Percentiles rank a stretch among this genome's conserved stretches.
These are phyloP conservation scores for Heliornis fulica DNA, from an alignment of 2,113 vertebrate genomes.

Conservation along the genomic window DNA sequence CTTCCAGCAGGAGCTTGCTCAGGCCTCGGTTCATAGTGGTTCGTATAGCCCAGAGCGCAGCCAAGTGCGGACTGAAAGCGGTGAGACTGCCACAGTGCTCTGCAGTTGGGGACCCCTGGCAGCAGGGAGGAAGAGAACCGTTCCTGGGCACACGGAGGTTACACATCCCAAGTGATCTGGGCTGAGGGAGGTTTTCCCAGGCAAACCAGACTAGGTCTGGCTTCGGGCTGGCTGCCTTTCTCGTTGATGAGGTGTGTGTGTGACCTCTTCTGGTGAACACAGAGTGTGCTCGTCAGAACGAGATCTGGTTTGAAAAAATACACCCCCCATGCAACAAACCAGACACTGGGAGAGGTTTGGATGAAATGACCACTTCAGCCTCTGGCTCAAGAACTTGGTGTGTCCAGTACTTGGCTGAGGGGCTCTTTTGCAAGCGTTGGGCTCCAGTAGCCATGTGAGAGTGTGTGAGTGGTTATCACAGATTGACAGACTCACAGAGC, in stretches of 20 bases:
- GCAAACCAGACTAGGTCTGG: too few relatives aligned
- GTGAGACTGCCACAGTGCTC: accelerated
- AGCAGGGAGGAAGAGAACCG: not conserved
- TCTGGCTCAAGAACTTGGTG: not conserved
- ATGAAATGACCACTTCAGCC: not conserved
- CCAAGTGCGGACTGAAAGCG: not conserved
- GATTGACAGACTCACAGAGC: too few relatives aligned
- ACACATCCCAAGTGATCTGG: accelerated
- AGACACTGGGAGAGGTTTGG: not conserved
- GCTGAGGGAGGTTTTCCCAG: not conserved
- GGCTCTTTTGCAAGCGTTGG: not conserved
- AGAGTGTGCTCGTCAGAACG: not conserved
- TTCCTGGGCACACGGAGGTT: not conserved
- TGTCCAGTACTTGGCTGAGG: not conserved
- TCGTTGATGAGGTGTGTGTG: not conserved
- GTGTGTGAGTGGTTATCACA: not conserved
- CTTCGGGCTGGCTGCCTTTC: too few relatives aligned
- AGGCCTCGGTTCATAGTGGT: not conserved
- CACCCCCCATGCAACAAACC: not conserved
- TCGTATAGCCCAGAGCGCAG: not conserved
- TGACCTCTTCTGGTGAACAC: conserved; percentile 21
- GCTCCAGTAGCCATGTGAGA: not conserved
- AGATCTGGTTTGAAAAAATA: not conserved
- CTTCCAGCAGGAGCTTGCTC: not conserved
- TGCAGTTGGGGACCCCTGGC: not conserved